Conservation (phyloP, 2,113 vertebrate species). For the Lampris incognitus region DNA sequence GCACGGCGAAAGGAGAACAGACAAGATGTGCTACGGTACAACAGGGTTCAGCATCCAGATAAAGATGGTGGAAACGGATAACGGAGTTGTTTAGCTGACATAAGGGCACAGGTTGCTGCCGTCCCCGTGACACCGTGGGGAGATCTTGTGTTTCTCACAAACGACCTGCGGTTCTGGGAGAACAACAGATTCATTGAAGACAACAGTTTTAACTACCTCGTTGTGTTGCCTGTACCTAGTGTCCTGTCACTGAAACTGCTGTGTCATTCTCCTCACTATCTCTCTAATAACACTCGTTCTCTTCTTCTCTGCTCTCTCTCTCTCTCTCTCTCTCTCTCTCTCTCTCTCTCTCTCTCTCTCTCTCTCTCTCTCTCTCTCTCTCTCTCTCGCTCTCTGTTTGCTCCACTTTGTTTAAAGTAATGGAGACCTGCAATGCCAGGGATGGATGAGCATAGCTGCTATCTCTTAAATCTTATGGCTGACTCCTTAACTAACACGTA, state of each 20-base stretch:
- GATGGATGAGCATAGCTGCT: background rate
- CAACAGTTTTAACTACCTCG: constrained; percentile 19
- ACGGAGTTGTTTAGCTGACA: background rate
- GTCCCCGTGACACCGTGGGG: constrained; percentile 25
- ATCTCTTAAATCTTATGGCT: constrained; percentile 23
- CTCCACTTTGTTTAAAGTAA: constrained; percentile 44
- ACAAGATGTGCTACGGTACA: background rate
- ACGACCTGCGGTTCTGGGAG: constrained; percentile 53
- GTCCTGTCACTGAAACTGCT: constrained; percentile 69
- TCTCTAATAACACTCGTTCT: constrained; percentile 49
- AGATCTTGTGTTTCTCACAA: constrained; percentile 18
- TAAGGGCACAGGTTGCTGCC: background rate
- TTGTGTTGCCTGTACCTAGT: constrained; percentile 46
- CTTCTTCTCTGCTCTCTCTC: constrained; percentile 18
- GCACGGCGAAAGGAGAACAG: background rate
- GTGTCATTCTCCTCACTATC: constrained; percentile 70
- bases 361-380: constrained; percentile 23
- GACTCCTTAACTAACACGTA: constrained; percentile 11
- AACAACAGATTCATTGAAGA: constrained; percentile 59
- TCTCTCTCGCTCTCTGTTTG: constrained; percentile 28
- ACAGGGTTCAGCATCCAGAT: background rate
- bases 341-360: constrained; percentile 21
- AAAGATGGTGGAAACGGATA: background rate
- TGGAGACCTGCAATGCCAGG: constrained; percentile 20
- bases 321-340: constrained; percentile 17